Evolutionary conservation across 2,113 vertebrate genomes (phyloP), one percentile per base, ranked within the genome.

Genomic region (Chunga burmeisteri): DNA sequence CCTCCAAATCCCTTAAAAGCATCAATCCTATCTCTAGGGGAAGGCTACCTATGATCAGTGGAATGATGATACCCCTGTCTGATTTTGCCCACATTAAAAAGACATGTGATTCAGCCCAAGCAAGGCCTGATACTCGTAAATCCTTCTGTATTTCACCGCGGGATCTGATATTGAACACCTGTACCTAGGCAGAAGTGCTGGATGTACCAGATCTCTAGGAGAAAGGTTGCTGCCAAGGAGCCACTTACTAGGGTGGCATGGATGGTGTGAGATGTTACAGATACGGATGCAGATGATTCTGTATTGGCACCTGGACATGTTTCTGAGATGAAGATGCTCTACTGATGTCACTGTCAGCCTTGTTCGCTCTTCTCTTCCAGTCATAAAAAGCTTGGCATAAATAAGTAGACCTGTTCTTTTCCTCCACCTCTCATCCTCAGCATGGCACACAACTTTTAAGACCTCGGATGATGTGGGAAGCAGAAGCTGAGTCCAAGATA

Each of bases 371-470:
- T 73, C n/a, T 84, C 7, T 77, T 53, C 40, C 21, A 36, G 18
- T n/a, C 1, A 1, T 26, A 56, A 9, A 3, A 47, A 66, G 12
- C 14, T 52, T 88, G n/a, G 11, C 6, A 1, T 17, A 38, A 65
- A 22, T 13, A 56, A n/a, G 42, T 30, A 49, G 32, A 23, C 8
- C 11, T 75, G 16, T 7, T 70, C 20, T 75, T 40, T 49, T 67
- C 21, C 46, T 66, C 14, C 7, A 23, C 20, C 27, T 71, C 52
- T 42, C 26, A 55, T 36, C 10, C 46, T 65, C 29, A 65, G 7
- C 7, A 17, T 6, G 6, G 32, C 40, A 52, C 27, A 34, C 13
- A 75, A 9, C 15, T 92, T 84, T 87, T 36, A 87, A 34, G n/a
- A 55, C 38, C 8, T 7, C 63, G 63, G 14, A 36, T 42, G 49